Percentiles rank a stretch among this genome's conserved stretches.
Evolutionary conservation across 2,888 invertebrate genomes (phyloP).

Genomic region (Anoncus sp.): DNA sequence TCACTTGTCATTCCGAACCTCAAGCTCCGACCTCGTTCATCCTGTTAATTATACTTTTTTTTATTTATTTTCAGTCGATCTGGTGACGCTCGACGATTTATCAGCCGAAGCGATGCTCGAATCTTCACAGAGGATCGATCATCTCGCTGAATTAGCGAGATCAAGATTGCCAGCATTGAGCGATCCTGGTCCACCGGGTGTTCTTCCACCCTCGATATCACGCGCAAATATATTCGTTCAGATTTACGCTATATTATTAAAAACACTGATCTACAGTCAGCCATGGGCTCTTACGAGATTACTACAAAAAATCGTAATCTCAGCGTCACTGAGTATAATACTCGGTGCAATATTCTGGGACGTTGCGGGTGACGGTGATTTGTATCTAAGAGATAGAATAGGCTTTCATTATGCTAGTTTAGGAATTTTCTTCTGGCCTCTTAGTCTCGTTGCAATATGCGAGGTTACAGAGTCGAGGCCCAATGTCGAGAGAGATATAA

Average conservation of each 20-base stretch:
- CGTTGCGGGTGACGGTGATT: slow-evolving; percentile 89
- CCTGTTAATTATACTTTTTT: too few species aligned
- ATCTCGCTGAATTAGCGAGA: slow-evolving; percentile 92
- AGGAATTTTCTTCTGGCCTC: slow-evolving; percentile 91
- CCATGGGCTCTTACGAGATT: slow-evolving; percentile 93
- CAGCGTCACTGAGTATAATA: slow-evolving; percentile 92
- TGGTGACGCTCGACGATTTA: slow-evolving; percentile 96
- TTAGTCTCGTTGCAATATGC: slow-evolving; percentile 82
- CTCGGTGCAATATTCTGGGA: slow-evolving; percentile 96
- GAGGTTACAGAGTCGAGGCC: slow-evolving; percentile 83
- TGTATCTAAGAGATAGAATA: slow-evolving; percentile 90
- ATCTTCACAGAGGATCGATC: slow-evolving; percentile 96
- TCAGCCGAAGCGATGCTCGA: slow-evolving; percentile 98
- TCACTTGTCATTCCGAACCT: too few species aligned
- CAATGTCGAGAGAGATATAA: slow-evolving; percentile 91
- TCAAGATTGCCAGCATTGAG: slow-evolving; percentile 87
- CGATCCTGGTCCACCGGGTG: slow-evolving; percentile 92
- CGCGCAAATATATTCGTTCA: slow-evolving; percentile 89
- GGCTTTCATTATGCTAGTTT: slow-evolving; percentile 95
- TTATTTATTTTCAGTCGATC: slow-evolving; percentile 90
- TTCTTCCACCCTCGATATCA: slow-evolving; percentile 88
- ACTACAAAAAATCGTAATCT: slow-evolving; percentile 90
- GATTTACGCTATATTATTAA: slow-evolving; percentile 87
- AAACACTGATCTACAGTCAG: slow-evolving; percentile 91
- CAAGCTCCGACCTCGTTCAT: neutral